phyloP scores from a whole-genome alignment of 2,888 invertebrate genomes.

The Ennomos erosarius region DNA sequence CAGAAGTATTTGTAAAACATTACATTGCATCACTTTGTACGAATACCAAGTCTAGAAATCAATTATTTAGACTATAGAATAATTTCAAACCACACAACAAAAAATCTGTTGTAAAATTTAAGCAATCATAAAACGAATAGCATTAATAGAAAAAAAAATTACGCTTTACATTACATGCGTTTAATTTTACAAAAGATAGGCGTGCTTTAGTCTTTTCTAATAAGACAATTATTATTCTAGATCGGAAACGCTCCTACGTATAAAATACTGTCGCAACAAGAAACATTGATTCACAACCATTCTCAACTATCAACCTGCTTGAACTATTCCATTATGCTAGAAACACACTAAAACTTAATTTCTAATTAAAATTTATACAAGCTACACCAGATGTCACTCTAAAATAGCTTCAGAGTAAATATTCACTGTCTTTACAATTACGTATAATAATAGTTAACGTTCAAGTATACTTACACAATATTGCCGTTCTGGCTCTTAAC shows the following conservation, averaged over 20 bases:
- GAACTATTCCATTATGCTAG: conserved; percentile 37
- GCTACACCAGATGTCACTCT: conserved; percentile 46
- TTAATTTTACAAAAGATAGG: conserved; percentile 23
- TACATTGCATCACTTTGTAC: too few relatives aligned
- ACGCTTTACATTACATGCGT: not conserved
- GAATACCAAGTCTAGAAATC: too few relatives aligned
- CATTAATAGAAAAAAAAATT: too few relatives aligned
- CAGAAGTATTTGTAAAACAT: too few relatives aligned
- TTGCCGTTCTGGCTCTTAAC: conserved; percentile 27
- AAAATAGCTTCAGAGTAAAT: conserved; percentile 17
- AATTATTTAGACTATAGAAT: too few relatives aligned
- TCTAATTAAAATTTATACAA: conserved; percentile 42
- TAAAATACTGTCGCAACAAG: conserved; percentile 64
- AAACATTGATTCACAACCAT: conserved; percentile 73
- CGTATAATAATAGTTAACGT: conserved; percentile 23
- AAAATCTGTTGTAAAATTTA: not conserved
- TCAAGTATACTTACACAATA: conserved; percentile 21
- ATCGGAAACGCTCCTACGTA: conserved; percentile 36
- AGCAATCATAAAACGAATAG: too few relatives aligned
- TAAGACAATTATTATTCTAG: conserved; percentile 24
- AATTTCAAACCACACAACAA: not conserved
- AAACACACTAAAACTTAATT: conserved; percentile 39
- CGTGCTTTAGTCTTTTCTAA: conserved; percentile 23
- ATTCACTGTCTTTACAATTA: conserved; percentile 9
- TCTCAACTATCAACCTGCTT: conserved; percentile 58